Evolutionary conservation across 2,888 invertebrate species (phyloP), one percentile per base, ranked within the genome.

Genomic region (Tetranychus truncatus): DNA sequence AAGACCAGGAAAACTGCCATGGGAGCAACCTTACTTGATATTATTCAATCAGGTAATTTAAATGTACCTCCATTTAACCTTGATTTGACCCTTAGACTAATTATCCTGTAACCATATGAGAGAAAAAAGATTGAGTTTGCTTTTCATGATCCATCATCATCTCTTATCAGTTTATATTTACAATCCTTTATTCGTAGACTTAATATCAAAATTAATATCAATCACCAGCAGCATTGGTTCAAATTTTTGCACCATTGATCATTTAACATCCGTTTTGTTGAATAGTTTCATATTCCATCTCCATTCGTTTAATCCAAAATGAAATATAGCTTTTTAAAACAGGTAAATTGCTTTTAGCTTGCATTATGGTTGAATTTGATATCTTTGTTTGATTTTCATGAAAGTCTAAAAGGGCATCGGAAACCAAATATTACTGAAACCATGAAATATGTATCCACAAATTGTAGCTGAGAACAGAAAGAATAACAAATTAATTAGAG

Each of bases 1-100:
- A 95, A 95, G 87, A 89, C 88, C 84, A 90, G 90, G 88, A 93
- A 93, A 86, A 95, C 95, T 78, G 89, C 89, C 79, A 92, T 95
- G 83, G 93, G 92, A 80, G 94, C 95, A 77, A 90, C 91, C 77
- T 88, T 95, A 78, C 87, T 94, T 83, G 95, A 95, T 85, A 91
- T 91, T 82, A 91, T 95, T 84, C 95, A 94, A 84, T 95, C 95
- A 81, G 96, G 94, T 91, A 79, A 79, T 15, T 9, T 15, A 55
- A 55, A 55, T 55, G 55, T 34, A 55, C 55, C 3, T 15, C 9
- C 15, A 55, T 55, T 55, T 55, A 55, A 55, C 55, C 55, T 55
- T 55, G 55, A 7, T 55, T 55, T 55, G 55, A 55, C 55, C 55
- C 55, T 55, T 55, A 34, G 34, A 34, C 34, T 3, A 34, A 34